phyloP scores from a whole-genome alignment of 2,113 vertebrate genomes.

The Anhinga anhinga region DNA sequence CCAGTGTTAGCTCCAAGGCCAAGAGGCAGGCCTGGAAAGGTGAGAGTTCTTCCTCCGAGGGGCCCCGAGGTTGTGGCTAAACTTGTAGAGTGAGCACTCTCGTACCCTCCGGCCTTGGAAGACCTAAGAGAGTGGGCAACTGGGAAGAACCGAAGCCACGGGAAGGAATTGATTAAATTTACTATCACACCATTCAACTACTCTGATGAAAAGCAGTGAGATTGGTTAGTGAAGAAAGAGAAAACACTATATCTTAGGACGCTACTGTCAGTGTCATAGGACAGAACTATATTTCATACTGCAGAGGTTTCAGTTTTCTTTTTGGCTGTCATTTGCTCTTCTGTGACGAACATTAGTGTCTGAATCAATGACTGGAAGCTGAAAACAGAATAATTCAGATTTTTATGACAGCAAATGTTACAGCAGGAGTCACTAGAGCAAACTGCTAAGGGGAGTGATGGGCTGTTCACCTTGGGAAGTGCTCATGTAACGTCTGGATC shows the following conservation, averaged over 20 bases:
- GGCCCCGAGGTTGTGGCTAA: not conserved
- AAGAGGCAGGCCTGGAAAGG: not conserved
- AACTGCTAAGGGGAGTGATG: not conserved
- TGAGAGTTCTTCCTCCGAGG: not conserved
- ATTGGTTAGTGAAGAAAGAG: not conserved
- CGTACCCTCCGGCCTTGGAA: not conserved
- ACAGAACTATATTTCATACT: rapidly evolving
- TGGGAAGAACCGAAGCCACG: not conserved
- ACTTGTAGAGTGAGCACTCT: not conserved
- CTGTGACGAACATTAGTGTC: not conserved
- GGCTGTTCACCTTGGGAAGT: not conserved
- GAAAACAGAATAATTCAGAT: not conserved
- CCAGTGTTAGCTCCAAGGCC: not conserved
- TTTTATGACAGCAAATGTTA: not conserved
- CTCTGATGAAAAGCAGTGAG: not conserved
- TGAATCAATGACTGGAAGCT: not conserved
- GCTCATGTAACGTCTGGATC: not conserved
- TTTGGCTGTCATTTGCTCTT: not conserved
- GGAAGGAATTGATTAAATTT: not conserved
- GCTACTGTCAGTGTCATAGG: not conserved
- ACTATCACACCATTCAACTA: not conserved
- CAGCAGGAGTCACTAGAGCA: not conserved
- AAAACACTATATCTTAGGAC: not conserved
- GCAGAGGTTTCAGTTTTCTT: not conserved
- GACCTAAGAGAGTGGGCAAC: not conserved